Base-by-base conservation (phyloP, 2,888 invertebrate genomes). In the Vandiemenella viatica region DNA sequence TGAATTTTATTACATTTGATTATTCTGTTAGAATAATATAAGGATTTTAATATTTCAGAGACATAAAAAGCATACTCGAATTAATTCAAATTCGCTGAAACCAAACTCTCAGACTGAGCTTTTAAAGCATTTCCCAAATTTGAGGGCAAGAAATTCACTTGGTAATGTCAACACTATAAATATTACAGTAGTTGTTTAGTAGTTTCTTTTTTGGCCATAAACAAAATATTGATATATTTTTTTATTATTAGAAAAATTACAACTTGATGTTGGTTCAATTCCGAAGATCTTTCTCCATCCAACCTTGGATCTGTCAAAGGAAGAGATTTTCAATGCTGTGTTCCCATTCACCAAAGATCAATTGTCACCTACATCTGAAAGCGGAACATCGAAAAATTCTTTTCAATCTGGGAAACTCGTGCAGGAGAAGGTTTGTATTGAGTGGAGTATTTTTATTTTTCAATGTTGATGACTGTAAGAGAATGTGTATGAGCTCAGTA, bases 251-350 rank as follows among this genome's bases (percentile, higher is more conserved):
- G 17, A 38, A 5, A 41, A 40, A 45, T 38, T 54, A 50, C 60
- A 64, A 51, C 60, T 63, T 66, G 72, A 74, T 63, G 66, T 81
- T 10, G 77, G 77, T 61, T 79, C 76, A 52, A 82, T 92, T 61
- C 92, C 92, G 51, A 80, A 77, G 63, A 82, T 93, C 61, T 95
- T 91, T 70, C 75, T 88, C 62, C 80, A 82, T 61, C 77, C 80
- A 37, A 75, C 79, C 51, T 78, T 95, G 61, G 79, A 82, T 61
- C 71, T 95, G 46, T 84, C 84, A 63, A 79, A 87, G 63, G 75
- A 80, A 26, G 76, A 79, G 57, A 83, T 86, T 49, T 95, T 95
- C 66, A 78, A 79, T 56, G 77, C 82, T 59, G 90, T 95, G 23
- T 91, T 91, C 68, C 83, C 85, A 41, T 82, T 76, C 62, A 65